A percentile compares a stretch with the other conserved stretches of the same genome.
Conservation (phyloP, 2,888 invertebrate genomes). For the Cheilosia soror region DNA sequence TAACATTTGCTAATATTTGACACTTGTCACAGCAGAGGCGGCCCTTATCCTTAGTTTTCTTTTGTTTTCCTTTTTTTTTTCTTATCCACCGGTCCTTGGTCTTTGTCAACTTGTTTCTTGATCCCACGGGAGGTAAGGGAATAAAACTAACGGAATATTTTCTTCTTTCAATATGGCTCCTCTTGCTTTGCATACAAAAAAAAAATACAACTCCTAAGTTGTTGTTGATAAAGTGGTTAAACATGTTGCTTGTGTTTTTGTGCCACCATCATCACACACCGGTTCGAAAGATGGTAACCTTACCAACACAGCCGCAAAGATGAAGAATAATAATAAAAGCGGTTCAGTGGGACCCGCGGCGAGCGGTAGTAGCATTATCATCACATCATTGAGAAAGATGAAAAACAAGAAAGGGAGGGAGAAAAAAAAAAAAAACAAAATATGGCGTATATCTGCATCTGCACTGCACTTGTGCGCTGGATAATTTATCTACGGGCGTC, state of each 20-base stretch:
- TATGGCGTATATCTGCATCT: constrained; percentile 12
- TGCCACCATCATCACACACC: constrained; percentile 55
- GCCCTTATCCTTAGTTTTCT: constrained; percentile 23
- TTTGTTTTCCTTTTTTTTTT: constrained; percentile 13
- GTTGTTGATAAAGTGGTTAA: constrained; percentile 69
- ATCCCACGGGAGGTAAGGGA: constrained; percentile 53
- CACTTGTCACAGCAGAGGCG: constrained; percentile 55
- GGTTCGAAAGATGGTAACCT: constrained; percentile 57
- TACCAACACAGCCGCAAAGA: constrained; percentile 20
- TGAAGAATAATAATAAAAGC: constrained; percentile 37
- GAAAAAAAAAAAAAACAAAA: constrained; percentile 27
- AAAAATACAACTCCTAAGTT: constrained; percentile 40
- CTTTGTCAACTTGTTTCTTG: constrained; percentile 53
- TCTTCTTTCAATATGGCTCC: constrained; percentile 34
- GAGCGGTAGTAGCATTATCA: not conserved
- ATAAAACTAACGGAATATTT: constrained; percentile 60
- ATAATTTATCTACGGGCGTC: constrained; percentile 49
- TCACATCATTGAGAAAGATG: constrained; percentile 17
- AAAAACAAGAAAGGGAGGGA: constrained; percentile 10
- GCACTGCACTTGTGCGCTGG: constrained; percentile 17
- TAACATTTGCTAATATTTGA: constrained; percentile 54
- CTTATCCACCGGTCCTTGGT: constrained; percentile 10
- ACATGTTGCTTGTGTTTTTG: constrained; percentile 71
- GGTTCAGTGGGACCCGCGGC: constrained; percentile 16
- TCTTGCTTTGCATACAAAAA: not conserved